Evolutionary conservation across 2,888 invertebrate genomes (phyloP), one percentile per base, ranked within the genome.

Genomic region (Hipparchia sbordonii): DNA sequence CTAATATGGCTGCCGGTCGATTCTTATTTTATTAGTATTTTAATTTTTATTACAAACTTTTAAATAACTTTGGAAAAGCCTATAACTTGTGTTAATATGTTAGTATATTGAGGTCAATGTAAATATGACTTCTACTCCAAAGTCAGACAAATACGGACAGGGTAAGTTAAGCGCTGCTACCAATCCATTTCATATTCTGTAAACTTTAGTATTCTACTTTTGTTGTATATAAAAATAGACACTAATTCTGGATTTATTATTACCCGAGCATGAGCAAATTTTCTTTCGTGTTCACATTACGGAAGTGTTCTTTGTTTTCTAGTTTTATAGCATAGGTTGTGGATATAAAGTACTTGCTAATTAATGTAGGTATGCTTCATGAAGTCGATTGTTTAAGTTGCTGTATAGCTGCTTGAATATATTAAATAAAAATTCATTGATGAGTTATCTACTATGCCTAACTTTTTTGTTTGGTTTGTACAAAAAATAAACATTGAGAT

Each of bases 1-100:
- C 78, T 78, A 93, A 93, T 89, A 93, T 93, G 93, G 93, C 93
- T 87, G 93, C 93, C 93, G 92, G 92, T 89, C 84, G 85, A 87
- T 81, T 81, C 77, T 84, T 84, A 78, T 85, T 85, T 84, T 88
- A 86, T 84, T 85, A 84, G 82, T 87, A 87, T 86, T 88, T 39
- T 67, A 56, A 67, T 86, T 87, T 83, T 84, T 85, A 86, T 82
- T 86, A 86, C 72, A 77, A 79, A 73, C 65, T 76, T 79, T 77
- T 85, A 67, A 67, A 80, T 82, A 78, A 80, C 57, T 80, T 74
- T 82, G 78, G 79, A 79, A 81, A 81, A 82, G 76, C 76, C 79
- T 76, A 77, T 78, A 78, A 81, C 73, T 81, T 81, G 84, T 83
- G 84, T 79, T 89, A 92, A 88, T 88, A 92, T 93, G 93, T 80